Evolutionary conservation across 35 echinoderm and acorn worm species (phyloP).

Genomic region (Anneissia japonica): DNA sequence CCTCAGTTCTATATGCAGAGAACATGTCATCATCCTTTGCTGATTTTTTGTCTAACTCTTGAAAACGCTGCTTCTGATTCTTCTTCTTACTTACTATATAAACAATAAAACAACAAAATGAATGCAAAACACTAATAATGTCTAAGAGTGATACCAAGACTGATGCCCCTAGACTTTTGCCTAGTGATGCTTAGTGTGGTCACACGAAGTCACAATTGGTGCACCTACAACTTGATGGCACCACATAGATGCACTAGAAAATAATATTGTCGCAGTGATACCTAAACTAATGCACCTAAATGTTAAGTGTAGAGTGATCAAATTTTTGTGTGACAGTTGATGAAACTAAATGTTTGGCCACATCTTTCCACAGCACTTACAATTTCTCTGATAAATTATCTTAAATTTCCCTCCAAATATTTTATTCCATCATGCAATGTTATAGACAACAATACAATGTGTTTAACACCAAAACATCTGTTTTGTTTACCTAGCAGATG

Average conservation of each 20-base stretch:
- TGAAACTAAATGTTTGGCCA: no score
- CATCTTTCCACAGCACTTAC: no score
- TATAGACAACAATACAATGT: no score
- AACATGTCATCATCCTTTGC: conserved; percentile 56
- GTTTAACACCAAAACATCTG: no score
- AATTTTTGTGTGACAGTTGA: no score
- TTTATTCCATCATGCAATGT: no score
- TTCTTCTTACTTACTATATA: conserved; percentile 49
- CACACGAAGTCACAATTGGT: background rate
- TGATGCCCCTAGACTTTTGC: background rate
- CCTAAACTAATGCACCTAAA: no score
- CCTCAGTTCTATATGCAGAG: conserved; percentile 55
- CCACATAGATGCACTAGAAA: background rate
- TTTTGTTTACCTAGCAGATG: no score
- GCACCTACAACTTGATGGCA: background rate
- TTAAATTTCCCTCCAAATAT: no score
- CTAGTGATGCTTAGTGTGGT: background rate
- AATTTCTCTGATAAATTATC: no score
- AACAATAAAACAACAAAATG: background rate
- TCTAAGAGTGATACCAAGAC: background rate
- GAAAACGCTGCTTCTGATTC: conserved; percentile 55
- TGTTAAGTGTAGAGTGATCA: no score
- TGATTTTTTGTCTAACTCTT: conserved; percentile 79
- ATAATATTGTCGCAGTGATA: background rate
- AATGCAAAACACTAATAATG: background rate